Conservation (phyloP, 2,888 invertebrate species). For the Melanargia galathea region DNA sequence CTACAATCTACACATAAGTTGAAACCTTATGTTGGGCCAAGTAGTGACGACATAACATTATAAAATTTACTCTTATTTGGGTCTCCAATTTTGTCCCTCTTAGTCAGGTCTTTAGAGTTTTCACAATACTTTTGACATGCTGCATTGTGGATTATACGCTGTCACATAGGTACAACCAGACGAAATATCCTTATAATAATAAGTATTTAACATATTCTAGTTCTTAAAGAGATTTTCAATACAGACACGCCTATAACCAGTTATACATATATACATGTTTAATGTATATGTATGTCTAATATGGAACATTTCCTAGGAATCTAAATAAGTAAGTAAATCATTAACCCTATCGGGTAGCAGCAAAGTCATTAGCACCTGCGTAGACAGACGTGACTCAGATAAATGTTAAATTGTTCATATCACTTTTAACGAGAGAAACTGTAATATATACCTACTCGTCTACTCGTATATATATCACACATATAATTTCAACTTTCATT, state of each 20-base stretch:
- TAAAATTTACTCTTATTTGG: no score
- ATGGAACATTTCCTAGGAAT: conserved; percentile 31
- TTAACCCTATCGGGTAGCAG: conserved; percentile 45
- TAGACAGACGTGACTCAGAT: conserved; percentile 48
- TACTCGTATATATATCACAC: neutral
- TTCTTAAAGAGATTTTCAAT: neutral
- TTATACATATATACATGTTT: neutral
- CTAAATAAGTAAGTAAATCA: conserved; percentile 40
- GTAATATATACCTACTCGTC: no score
- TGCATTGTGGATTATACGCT: no score
- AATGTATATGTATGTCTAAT: conserved; percentile 7
- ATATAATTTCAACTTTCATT: neutral
- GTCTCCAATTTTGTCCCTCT: no score
- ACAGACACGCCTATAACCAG: neutral
- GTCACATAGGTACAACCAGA: no score
- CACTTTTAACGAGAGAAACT: conserved; percentile 5
- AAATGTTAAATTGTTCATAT: conserved; percentile 29
- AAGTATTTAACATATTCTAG: no score
- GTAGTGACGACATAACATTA: no score
- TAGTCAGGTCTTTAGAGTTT: no score
- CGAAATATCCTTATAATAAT: no score
- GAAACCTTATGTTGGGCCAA: no score
- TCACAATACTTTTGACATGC: no score
- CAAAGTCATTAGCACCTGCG: conserved; percentile 54
- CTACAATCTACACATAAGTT: neutral